Percentiles rank a stretch among this genome's conserved stretches.
phyloP scores from a whole-genome alignment of 2,797 vertebrate genomes.

The Characodon lateralis region DNA sequence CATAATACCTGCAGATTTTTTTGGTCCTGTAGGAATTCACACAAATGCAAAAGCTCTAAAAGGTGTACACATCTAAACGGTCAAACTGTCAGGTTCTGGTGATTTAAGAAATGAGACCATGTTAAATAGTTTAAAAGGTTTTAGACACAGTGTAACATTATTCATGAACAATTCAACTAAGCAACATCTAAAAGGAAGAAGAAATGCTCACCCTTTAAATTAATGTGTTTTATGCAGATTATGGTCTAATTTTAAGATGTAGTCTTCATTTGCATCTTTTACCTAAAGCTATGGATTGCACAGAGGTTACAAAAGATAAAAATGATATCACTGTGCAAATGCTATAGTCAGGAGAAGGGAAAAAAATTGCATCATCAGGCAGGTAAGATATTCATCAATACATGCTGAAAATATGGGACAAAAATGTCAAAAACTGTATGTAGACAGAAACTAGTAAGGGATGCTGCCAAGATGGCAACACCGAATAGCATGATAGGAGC shows the following conservation, averaged over 20 bases:
- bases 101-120: background rate
- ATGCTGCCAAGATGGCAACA: no score
- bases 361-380: no score
- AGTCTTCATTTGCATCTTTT: background rate
- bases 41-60: background rate
- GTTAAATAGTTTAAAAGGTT: background rate
- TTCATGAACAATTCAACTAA: background rate
- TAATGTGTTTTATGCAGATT: background rate
- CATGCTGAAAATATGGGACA: no score
- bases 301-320: no score
- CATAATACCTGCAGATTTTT: conserved; percentile 13
- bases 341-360: no score
- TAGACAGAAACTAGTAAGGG: no score
- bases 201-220: background rate
- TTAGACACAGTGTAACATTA: background rate
- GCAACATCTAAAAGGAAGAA: background rate
- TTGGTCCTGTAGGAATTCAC: conserved; percentile 15
- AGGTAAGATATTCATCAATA: no score
- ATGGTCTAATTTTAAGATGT: background rate
- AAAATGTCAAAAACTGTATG: no score
- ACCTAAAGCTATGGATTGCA: no score
- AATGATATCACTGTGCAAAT: no score
- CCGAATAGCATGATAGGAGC: no score
- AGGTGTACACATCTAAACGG: background rate
- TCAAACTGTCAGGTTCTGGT: background rate